Evolutionary conservation across 2,113 vertebrate genomes (phyloP).

Genomic region (Platysternon megacephalum): DNA sequence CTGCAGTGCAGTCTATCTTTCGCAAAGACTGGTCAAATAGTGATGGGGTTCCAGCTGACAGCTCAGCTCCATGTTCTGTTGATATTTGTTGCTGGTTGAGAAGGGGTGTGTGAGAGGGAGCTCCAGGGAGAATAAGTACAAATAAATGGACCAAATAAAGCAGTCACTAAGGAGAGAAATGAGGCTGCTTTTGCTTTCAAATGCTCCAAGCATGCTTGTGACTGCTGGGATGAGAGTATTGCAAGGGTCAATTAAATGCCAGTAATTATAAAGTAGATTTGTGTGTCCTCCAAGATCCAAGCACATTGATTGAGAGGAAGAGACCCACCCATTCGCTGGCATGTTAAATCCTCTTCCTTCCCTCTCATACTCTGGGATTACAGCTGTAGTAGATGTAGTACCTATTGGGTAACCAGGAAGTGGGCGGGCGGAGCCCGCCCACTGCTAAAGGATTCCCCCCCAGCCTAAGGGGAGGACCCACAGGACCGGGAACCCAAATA

Average conservation of each 20-base stretch:
- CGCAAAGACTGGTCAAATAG: not conserved
- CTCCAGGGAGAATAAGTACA: not conserved
- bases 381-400: not conserved
- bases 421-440: too few species aligned
- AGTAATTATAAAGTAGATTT: accelerated
- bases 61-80: not conserved
- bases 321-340: not conserved
- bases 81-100: not conserved
- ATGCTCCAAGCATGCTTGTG: not conserved
- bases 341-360: not conserved
- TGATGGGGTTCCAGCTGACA: not conserved
- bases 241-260: not conserved
- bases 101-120: not conserved
- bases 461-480: too few species aligned
- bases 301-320: not conserved
- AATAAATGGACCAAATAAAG: not conserved
- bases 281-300: not conserved
- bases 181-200: not conserved
- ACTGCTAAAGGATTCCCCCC: too few species aligned
- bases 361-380: not conserved
- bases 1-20: slow-evolving; percentile 68
- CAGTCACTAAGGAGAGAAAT: not conserved
- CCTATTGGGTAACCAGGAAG: too few species aligned
- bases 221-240: not conserved
- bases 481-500: too few species aligned